Conservation (phyloP, 2,888 invertebrate species). For the Cyrtodaria siliqua region DNA sequence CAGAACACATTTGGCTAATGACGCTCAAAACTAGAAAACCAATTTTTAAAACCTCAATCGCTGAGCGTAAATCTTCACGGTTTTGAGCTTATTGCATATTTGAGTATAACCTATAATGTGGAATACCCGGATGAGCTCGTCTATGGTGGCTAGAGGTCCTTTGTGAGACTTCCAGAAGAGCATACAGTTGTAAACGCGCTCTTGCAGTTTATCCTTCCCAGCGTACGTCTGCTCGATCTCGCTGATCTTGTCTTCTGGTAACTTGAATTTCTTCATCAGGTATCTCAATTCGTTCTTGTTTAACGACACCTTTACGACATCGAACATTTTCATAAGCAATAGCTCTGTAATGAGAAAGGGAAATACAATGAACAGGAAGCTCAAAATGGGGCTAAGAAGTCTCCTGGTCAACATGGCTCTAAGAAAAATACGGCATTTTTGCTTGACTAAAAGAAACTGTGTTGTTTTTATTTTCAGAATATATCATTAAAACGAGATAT, state of each 20-base stretch:
- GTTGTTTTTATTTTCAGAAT: too few relatives aligned
- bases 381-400: too few relatives aligned
- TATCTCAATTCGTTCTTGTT: conserved; percentile 83
- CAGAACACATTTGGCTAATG: too few relatives aligned
- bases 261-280: conserved; percentile 81
- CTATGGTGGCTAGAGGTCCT: conserved; percentile 77
- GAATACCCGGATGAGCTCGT: conserved; percentile 81
- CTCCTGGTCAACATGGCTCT: too few relatives aligned
- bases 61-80: conserved; percentile 80
- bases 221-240: conserved; percentile 81
- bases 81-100: conserved; percentile 69
- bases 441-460: too few relatives aligned
- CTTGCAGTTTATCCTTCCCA: conserved; percentile 80
- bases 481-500: too few relatives aligned
- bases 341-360: conserved; percentile 81
- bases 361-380: too few relatives aligned
- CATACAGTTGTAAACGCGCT: conserved; percentile 77
- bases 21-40: too few relatives aligned
- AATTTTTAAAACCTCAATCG: conserved; percentile 73
- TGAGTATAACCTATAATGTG: conserved; percentile 81
- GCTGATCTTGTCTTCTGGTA: conserved; percentile 80
- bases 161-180: conserved; percentile 79
- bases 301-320: conserved; percentile 74
- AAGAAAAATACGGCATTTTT: too few relatives aligned
- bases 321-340: conserved; percentile 79